These are phyloP conservation scores for Lycaon pictus DNA, from an alignment of 2,113 vertebrate genomes.

Conservation along the genomic window DNA sequence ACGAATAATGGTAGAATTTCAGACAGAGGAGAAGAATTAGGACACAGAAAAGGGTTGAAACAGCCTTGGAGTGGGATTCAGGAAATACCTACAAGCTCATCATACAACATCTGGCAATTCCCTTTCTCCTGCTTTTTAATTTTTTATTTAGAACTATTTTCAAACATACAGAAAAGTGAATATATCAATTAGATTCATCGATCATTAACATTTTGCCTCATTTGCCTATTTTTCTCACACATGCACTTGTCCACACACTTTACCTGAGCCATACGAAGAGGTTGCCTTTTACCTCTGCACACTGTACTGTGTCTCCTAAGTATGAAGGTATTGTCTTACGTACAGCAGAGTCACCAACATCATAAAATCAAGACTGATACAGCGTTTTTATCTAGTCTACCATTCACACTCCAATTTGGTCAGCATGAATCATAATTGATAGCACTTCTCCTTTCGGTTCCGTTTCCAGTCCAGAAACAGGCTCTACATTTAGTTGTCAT, in stretches of 20 bases:
- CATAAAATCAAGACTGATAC: not conserved
- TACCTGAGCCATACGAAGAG: not conserved
- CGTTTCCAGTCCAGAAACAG: not conserved
- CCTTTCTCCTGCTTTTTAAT: not conserved
- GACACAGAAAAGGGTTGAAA: not conserved
- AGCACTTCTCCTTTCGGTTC: fast-evolving
- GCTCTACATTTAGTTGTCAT: not conserved
- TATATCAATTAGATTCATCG: too few relatives aligned
- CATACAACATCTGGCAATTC: too few relatives aligned
- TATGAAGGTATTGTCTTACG: not conserved
- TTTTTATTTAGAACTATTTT: not conserved
- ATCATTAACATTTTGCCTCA: not conserved
- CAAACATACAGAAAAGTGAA: not conserved
- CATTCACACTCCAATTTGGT: not conserved
- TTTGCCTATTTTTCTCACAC: not conserved
- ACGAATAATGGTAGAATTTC: not conserved
- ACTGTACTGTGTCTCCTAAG: not conserved
- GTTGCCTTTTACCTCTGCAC: not conserved
- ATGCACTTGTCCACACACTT: not conserved
- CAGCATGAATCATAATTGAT: too few relatives aligned
- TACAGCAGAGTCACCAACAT: not conserved
- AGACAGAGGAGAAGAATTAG: not conserved
- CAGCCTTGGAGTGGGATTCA: not conserved
- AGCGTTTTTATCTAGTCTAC: not conserved
- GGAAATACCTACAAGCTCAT: not conserved